phyloP scores from a whole-genome alignment of 2,113 vertebrate species.

The Delphinus delphis region DNA sequence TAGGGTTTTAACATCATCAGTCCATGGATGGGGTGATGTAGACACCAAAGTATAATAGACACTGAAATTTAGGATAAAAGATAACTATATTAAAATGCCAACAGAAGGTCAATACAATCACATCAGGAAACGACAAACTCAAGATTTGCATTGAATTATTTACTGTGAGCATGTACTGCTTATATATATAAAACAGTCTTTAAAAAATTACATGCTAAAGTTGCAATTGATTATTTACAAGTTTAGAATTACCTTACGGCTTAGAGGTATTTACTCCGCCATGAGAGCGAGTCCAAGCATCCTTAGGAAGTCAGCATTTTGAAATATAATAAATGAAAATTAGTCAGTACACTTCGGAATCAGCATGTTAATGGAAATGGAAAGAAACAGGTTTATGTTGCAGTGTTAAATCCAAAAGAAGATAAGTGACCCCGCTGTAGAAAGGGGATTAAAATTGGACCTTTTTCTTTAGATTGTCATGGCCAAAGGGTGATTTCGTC shows the following conservation, averaged over 20 bases:
- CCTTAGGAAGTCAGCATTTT: background rate
- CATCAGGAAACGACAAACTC: background rate
- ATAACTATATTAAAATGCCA: background rate
- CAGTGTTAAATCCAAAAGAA: background rate
- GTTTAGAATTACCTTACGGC: background rate
- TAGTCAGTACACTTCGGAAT: background rate
- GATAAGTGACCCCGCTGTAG: background rate
- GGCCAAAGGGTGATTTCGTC: background rate
- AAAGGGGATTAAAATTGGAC: background rate
- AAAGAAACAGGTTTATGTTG: background rate
- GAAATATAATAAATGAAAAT: background rate
- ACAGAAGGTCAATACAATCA: background rate
- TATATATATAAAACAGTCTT: background rate
- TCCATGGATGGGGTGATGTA: background rate
- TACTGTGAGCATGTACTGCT: background rate
- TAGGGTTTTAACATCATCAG: background rate
- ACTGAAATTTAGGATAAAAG: slow-evolving; percentile 9
- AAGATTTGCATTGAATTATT: background rate
- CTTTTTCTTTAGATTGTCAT: background rate
- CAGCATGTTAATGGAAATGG: background rate
- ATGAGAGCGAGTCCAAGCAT: background rate
- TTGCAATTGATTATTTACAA: background rate
- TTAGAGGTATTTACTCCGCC: background rate
- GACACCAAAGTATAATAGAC: background rate
- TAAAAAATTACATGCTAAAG: background rate